These are phyloP conservation scores for Gambusia yucatana DNA, from an alignment of 2,797 vertebrate genomes.

Conservation along the genomic window DNA sequence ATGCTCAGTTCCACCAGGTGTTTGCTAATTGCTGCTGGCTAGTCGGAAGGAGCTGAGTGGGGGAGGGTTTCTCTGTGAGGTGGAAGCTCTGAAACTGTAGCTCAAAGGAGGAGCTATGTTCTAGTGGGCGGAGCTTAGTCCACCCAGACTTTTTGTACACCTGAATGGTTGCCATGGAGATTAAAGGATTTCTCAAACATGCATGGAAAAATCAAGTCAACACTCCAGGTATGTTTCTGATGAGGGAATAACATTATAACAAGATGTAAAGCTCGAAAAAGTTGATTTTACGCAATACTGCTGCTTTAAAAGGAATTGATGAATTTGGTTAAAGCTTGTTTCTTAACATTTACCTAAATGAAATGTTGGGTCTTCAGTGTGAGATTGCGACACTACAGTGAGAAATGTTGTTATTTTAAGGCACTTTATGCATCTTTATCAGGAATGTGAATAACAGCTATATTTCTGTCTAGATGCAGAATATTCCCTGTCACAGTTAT, in stretches of 20 bases:
- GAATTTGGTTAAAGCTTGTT: neutral
- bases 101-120: too few species aligned
- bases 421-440: neutral
- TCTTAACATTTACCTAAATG: neutral
- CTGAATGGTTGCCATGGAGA: too few species aligned
- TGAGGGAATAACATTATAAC: neutral
- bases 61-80: too few species aligned
- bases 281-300: neutral
- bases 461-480: slow-evolving; percentile 54
- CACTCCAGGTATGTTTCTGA: neutral
- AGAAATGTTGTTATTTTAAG: neutral
- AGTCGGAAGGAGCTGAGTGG: too few species aligned
- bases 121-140: too few species aligned
- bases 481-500: slow-evolving; percentile 74
- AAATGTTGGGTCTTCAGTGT: neutral
- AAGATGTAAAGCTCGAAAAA: neutral
- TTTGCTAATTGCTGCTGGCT: too few species aligned
- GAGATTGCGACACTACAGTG: neutral
- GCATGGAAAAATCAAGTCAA: too few species aligned
- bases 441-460: slow-evolving; percentile 16
- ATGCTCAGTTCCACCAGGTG: too few species aligned
- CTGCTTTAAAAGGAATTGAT: neutral
- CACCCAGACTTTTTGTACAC: too few species aligned
- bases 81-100: too few species aligned
- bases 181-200: too few species aligned